phyloP scores from a whole-genome alignment of 92 coral and sea anemone species.

The Umimayanthus kanabou region DNA sequence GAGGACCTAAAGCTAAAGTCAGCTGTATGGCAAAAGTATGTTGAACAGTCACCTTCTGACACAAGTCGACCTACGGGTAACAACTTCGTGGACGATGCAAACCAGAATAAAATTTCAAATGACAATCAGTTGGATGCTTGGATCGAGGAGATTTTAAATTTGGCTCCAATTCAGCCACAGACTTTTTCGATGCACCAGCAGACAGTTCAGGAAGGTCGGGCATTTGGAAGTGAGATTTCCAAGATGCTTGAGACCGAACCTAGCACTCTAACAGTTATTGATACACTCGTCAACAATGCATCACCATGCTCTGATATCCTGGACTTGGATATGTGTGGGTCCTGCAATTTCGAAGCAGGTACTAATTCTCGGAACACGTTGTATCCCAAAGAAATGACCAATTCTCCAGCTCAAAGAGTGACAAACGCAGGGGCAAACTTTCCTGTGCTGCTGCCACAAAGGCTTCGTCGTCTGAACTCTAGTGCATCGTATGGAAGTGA shows the following conservation, averaged over 20 bases:
- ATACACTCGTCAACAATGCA: constrained; percentile 8
- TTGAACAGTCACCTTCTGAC: constrained; percentile 16
- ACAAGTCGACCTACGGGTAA: background rate
- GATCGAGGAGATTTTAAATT: constrained; percentile 12
- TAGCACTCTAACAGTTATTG: constrained; percentile 26
- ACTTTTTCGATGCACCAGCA: background rate
- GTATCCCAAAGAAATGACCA: background rate
- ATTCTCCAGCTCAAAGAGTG: background rate
- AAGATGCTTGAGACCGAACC: constrained; percentile 10
- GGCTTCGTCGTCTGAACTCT: constrained; percentile 34
- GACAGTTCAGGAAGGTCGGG: background rate
- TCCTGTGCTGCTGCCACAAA: background rate
- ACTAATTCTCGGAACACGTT: background rate
- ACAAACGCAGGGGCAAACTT: background rate
- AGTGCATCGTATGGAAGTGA: constrained; percentile 26
- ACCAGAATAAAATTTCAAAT: background rate
- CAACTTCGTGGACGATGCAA: background rate
- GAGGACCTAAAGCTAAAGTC: constrained; percentile 34
- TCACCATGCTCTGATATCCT: constrained; percentile 11
- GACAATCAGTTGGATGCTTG: constrained; percentile 28
- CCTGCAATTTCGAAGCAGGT: background rate
- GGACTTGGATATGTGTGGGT: background rate
- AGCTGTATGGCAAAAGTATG: constrained; percentile 39
- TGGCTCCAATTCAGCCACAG: background rate
- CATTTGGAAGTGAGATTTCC: background rate